phyloP scores from a whole-genome alignment of 2,797 vertebrate species.

The Arnoldichthys spilopterus region DNA sequence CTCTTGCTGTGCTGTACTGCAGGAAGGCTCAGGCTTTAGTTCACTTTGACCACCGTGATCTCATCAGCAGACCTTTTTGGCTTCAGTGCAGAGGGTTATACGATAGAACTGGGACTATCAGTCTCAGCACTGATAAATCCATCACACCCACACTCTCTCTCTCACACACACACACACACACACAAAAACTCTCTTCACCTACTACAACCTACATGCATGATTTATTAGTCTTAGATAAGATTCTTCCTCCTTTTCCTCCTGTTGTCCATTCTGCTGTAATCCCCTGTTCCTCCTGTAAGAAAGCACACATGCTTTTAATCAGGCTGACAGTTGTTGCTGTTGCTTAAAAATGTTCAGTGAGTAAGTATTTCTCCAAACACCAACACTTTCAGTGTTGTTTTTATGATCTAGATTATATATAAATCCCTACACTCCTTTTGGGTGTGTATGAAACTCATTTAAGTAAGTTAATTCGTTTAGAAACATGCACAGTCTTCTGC shows the following conservation, averaged over 20 bases:
- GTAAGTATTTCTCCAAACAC: neutral
- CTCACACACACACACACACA: neutral
- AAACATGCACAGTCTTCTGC: too few species aligned
- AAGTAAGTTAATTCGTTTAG: too few species aligned
- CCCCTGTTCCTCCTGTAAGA: neutral
- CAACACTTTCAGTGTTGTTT: too few species aligned
- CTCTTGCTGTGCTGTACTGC: constrained; percentile 23
- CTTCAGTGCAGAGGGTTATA: neutral
- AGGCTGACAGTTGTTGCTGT: too few species aligned
- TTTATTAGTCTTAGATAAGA: neutral
- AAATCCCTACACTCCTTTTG: too few species aligned
- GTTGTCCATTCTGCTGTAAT: neutral
- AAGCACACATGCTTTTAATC: neutral
- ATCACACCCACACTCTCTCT: neutral
- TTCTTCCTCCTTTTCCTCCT: neutral
- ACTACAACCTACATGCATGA: neutral
- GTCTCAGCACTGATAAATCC: neutral
- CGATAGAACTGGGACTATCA: neutral
- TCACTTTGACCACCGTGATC: neutral
- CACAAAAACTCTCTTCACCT: neutral
- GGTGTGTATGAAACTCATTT: too few species aligned
- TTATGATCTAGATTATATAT: too few species aligned
- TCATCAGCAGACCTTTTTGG: neutral
- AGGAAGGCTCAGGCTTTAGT: neutral
- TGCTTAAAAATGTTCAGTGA: neutral